Evolutionary conservation across 2,797 vertebrate genomes (phyloP).

Genomic region (Betta splendens): DNA sequence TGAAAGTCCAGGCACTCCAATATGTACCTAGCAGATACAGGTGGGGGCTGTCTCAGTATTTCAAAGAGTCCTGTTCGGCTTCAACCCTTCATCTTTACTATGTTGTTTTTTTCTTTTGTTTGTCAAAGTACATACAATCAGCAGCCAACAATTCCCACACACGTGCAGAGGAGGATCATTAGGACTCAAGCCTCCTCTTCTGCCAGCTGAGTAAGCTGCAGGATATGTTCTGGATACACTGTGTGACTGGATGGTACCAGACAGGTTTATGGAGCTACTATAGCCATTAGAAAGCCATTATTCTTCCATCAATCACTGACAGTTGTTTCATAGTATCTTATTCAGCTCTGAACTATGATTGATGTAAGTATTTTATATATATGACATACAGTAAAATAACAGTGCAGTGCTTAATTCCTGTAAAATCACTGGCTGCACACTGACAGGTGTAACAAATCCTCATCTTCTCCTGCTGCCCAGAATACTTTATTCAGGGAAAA

Average conservation of each 20-base stretch:
- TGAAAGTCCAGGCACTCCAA: conserved; percentile 30
- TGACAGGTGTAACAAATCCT: conserved; percentile 9
- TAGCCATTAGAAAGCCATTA: conserved; percentile 44
- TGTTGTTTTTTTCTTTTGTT: conserved; percentile 46
- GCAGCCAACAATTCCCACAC: conserved; percentile 41
- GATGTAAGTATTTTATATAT: conserved; percentile 16
- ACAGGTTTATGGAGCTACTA: conserved; percentile 54
- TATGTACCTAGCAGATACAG: conserved; percentile 59
- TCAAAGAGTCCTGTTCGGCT: conserved; percentile 50
- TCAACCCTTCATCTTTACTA: conserved; percentile 40
- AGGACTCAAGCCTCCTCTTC: conserved; percentile 49
- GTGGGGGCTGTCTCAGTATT: conserved; percentile 44
- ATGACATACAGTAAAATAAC: conserved; percentile 7
- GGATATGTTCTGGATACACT: conserved; percentile 55
- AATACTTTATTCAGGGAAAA: conserved; percentile 36
- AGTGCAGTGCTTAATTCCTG: conserved; percentile 11
- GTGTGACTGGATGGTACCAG: conserved; percentile 33
- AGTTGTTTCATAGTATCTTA: conserved; percentile 33
- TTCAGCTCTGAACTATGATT: conserved; percentile 22
- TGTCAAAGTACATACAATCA: conserved; percentile 50
- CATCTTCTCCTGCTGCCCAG: conserved; percentile 17
- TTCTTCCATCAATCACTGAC: conserved; percentile 29
- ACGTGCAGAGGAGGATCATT: conserved; percentile 45
- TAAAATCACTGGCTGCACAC: conserved; percentile 1
- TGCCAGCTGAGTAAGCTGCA: conserved; percentile 58